Base-by-base conservation (phyloP, 2,888 invertebrate genomes). In the Cactoblastis cactorum region DNA sequence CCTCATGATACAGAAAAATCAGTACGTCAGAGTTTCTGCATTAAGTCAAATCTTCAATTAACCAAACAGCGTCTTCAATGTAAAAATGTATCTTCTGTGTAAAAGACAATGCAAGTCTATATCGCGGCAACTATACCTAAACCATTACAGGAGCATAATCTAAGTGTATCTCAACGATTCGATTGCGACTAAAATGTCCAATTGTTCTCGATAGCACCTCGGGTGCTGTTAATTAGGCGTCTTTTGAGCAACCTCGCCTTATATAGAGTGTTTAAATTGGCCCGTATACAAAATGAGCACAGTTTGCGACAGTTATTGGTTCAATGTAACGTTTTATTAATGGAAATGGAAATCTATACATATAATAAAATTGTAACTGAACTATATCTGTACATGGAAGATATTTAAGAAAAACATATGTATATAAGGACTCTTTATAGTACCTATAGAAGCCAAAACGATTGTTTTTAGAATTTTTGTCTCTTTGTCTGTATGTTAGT, bases 141-240 rank as follows among this genome's bases (percentile, higher is more conserved):
- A 43, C 28, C 32, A 14, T 28, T 17, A 28, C 22, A 22, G 24
- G n/a, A 24, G 24, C 28, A 43, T 17, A 43, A 37, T 48, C 47
- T 48, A 37, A 37, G 17, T 38, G 22, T 28, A 48, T 48, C 37
- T 37, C 33, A 15, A 15, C 18, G 34, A 37, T 37, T 35, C 33
- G 41, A 49, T 41, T 41, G 49, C 33, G 22, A 24, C 18, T 49
- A 39, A 34, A 49, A 22, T 48, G 47, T 41, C 77, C 76, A 75
- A 79, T 75, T 73, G 77, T 78, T 74, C 68, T 69, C 76, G 70
- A 67, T 73, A 71, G 69, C 71, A 68, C 65, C 58, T 71, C 84
- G 79, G 84, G 85, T 84, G 83, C 74, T 77, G 77, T 84, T 87
- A 88, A 88, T 87, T 88, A 83, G 86, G 67, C 65, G 67, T 68